phyloP scores from a whole-genome alignment of 92 coral and sea anemone genomes.

The Zoanthus sansibaricus region DNA sequence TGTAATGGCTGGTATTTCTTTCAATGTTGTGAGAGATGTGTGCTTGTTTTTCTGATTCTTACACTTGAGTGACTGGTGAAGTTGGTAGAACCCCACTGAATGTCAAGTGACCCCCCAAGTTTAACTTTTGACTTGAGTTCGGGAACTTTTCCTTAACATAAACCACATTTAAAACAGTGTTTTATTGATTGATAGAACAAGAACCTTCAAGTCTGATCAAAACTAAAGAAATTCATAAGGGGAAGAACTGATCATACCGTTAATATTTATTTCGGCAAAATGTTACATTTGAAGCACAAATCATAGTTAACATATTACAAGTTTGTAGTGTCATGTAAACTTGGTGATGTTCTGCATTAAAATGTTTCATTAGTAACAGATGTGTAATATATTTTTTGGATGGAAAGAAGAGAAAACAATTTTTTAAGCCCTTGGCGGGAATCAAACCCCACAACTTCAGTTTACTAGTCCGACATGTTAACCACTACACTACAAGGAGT shows the following conservation, averaged over 20 bases:
- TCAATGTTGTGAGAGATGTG: not conserved
- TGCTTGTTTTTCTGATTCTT: not conserved
- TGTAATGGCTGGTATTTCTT: not conserved
- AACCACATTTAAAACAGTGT: not conserved
- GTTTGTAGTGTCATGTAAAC: not conserved
- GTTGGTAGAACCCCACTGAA: not conserved
- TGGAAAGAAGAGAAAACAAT: no score
- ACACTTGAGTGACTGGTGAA: not conserved
- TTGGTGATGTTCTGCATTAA: not conserved
- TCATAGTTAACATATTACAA: not conserved
- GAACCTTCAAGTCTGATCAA: not conserved
- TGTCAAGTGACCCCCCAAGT: not conserved
- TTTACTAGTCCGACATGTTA: no score
- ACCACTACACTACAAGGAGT: no score
- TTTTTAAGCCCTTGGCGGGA: no score
- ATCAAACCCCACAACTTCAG: no score
- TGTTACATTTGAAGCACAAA: not conserved
- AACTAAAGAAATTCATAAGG: not conserved
- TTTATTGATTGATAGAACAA: not conserved
- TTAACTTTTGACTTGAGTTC: not conserved
- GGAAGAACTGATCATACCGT: not conserved
- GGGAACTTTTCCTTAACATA: not conserved
- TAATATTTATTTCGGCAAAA: not conserved
- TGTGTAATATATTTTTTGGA: not conserved
- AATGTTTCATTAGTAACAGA: not conserved